Percentiles rank a stretch among this genome's conserved stretches.
Conservation (phyloP, 2,888 invertebrate genomes). For the Leuctra nigra region DNA sequence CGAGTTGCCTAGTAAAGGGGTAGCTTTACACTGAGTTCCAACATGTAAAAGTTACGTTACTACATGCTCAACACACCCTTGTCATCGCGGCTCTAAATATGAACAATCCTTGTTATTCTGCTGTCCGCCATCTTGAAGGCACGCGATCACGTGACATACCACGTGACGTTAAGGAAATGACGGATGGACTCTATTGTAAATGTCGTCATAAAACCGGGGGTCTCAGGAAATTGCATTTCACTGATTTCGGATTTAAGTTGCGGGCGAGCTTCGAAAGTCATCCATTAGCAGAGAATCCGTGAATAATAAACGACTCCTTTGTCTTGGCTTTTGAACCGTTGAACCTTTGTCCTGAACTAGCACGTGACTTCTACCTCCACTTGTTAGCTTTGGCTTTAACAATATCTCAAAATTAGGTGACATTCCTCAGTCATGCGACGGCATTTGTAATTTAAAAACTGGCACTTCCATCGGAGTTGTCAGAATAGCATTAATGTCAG, state of each 20-base stretch:
- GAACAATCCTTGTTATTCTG: background rate
- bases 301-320: background rate
- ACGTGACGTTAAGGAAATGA: slow-evolving; percentile 20
- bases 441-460: too few relatives aligned
- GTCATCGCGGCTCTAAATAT: slow-evolving; percentile 10
- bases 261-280: too few relatives aligned
- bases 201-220: slow-evolving; percentile 22
- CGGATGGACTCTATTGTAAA: slow-evolving; percentile 23
- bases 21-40: slow-evolving; percentile 10
- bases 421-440: too few relatives aligned
- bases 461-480: too few relatives aligned
- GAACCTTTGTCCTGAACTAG: too few relatives aligned
- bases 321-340: too few relatives aligned
- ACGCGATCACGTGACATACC: slow-evolving; percentile 21
- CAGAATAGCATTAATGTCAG: too few relatives aligned
- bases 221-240: slow-evolving; percentile 24
- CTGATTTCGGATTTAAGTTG: too few relatives aligned
- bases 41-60: slow-evolving; percentile 1
- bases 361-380: too few relatives aligned
- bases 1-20: slow-evolving; percentile 6
- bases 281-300: too few relatives aligned
- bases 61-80: background rate
- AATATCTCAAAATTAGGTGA: too few relatives aligned
- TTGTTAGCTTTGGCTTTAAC: too few relatives aligned
- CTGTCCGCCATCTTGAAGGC: slow-evolving; percentile 15